Conservation (phyloP, 2,113 vertebrate genomes). For the Tragelaphus buxtoni region DNA sequence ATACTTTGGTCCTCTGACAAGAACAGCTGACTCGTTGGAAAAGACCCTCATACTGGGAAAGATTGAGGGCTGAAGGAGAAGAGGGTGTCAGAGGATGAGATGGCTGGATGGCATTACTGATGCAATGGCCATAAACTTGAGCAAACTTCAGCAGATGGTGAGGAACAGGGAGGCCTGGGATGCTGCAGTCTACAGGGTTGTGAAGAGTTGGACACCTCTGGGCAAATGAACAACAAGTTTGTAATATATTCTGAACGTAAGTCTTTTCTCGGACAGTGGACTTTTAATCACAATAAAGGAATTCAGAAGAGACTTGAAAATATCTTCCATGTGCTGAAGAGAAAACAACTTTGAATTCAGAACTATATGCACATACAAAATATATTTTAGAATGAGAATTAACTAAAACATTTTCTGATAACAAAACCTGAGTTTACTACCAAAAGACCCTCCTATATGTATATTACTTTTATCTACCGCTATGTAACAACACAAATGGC, state of each 20-base stretch:
- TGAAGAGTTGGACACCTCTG: not conserved
- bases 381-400: not conserved
- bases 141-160: not conserved
- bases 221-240: not conserved
- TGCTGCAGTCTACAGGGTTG: not conserved
- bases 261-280: not conserved
- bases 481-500: not conserved
- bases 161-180: not conserved
- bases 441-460: not conserved
- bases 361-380: not conserved
- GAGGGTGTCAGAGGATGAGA: not conserved
- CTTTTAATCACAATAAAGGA: not conserved
- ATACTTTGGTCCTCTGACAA: not conserved
- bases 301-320: conserved; percentile 5
- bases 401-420: not conserved
- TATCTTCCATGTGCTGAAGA: not conserved
- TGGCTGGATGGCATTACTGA: not conserved
- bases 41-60: not conserved
- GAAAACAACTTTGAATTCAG: not conserved
- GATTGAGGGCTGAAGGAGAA: not conserved
- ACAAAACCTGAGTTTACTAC: not conserved
- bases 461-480: not conserved
- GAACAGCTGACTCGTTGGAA: not conserved
- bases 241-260: not conserved
- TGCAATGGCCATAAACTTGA: not conserved